Base-by-base conservation (phyloP, 2,888 invertebrate genomes). In the Gibbula magus region DNA sequence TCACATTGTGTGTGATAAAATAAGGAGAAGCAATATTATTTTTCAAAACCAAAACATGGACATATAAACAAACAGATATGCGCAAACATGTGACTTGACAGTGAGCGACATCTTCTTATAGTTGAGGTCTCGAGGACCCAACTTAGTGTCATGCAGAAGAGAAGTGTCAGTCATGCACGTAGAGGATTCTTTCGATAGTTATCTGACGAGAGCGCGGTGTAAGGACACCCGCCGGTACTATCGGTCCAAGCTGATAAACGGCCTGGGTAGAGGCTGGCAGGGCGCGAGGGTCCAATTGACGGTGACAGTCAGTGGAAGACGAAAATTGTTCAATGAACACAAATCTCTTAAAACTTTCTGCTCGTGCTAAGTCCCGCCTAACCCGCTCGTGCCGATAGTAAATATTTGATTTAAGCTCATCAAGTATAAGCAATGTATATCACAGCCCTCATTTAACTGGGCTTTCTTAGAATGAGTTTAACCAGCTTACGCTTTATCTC, bases 171-270 rank as follows among this genome's bases (percentile, higher is more conserved):
- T 75, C 75, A 75, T 53, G 53, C 75, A 52, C 54, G 75, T 52
- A 54, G 32, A 35, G 54, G 75, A 75, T 75, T 75, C 75, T 54
- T 39, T 54, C 53, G 75, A 75, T 75, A 54, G 75, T 75, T 75
- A 75, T 75, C 75, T 54, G 29, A 18, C 20, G 39, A 70, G 35
- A 35, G 70, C 29, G 29, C 70, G 20, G 70, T 39, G 70, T 20
- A 70, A 45, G 29, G 70, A 70, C 70, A 70, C 70, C 70, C 70
- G 70, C 70, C 29, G 70, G 70, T 70, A 70, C 70, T 70, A 70
- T 70, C 70, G 16, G 20, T 10, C 29, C 13, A 67, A 39, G 32
- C 70, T 39, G 70, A 70, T 70, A 70, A 56, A 56, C 56, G 32
- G 39, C 70, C 39, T 35, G 70, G 70, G 70, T 70, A 70, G 35